Conservation (phyloP, 2,797 vertebrate species). For the Etheostoma nigrum region DNA sequence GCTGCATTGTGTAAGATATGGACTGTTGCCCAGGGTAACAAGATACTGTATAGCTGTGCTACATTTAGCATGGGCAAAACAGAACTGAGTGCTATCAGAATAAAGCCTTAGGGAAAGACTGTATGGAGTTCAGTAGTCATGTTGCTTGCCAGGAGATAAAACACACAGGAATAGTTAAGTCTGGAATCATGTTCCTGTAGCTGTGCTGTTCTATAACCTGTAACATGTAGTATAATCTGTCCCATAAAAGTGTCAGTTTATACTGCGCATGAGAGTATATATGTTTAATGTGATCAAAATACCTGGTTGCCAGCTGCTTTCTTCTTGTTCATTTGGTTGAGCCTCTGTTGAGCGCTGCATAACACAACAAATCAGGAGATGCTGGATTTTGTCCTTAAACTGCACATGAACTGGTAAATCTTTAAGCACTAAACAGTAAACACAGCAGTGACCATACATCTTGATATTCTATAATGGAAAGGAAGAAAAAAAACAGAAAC, state of each 20-base stretch:
- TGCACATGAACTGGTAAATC: neutral
- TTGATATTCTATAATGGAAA: neutral
- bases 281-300: conserved; percentile 39
- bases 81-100: conserved; percentile 56
- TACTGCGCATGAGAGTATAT: neutral
- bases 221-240: neutral
- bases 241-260: neutral
- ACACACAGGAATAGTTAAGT: conserved; percentile 23
- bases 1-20: conserved; percentile 39
- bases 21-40: conserved; percentile 47
- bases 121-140: conserved; percentile 48
- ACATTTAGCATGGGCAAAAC: conserved; percentile 54
- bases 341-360: conserved; percentile 95
- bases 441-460: neutral
- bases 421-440: neutral
- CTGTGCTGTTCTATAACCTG: conserved; percentile 2
- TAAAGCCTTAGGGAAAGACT: conserved; percentile 37
- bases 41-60: conserved; percentile 51
- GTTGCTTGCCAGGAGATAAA: conserved; percentile 33
- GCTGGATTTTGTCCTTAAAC: neutral
- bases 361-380: conserved; percentile 32
- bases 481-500: conserved; percentile 50
- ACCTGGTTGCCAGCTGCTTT: conserved; percentile 98
- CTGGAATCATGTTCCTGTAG: conserved; percentile 15
- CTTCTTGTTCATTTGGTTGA: conserved; percentile 96